phyloP scores from a whole-genome alignment of 2,113 vertebrate species.

The Athene cunicularia region DNA sequence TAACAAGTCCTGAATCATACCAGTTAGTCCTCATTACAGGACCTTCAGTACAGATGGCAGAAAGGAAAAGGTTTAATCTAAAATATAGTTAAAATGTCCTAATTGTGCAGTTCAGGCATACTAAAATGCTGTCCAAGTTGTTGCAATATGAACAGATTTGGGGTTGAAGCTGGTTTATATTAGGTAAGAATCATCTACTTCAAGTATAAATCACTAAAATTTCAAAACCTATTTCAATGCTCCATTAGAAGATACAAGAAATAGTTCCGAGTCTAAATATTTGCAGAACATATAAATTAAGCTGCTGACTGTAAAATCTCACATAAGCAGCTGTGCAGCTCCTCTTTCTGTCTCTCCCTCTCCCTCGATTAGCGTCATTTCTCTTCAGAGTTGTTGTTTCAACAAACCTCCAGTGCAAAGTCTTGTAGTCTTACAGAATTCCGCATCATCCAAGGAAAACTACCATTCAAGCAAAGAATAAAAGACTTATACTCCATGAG shows the following conservation, averaged over 20 bases:
- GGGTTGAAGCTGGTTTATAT: not conserved
- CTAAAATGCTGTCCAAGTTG: not conserved
- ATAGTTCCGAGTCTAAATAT: not conserved
- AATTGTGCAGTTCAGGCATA: not conserved
- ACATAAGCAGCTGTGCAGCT: not conserved
- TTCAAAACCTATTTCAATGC: not conserved
- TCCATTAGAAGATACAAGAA: not conserved
- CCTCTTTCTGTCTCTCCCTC: not conserved
- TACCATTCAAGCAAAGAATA: not conserved
- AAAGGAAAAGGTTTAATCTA: not conserved
- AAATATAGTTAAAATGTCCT: not conserved
- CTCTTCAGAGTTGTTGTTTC: not conserved
- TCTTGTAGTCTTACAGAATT: not conserved
- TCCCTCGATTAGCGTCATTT: not conserved
- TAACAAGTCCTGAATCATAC: not conserved
- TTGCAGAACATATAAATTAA: not conserved
- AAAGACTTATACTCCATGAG: not conserved
- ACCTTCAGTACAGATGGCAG: not conserved
- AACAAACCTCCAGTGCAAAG: not conserved
- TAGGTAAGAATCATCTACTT: not conserved
- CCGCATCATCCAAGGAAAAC: not conserved
- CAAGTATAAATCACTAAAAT: not conserved
- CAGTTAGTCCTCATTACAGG: not conserved
- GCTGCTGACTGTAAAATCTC: not conserved
- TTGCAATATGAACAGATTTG: not conserved